phyloP scores from a whole-genome alignment of 2,888 invertebrate species.

The Pristionchus arcanus region DNA sequence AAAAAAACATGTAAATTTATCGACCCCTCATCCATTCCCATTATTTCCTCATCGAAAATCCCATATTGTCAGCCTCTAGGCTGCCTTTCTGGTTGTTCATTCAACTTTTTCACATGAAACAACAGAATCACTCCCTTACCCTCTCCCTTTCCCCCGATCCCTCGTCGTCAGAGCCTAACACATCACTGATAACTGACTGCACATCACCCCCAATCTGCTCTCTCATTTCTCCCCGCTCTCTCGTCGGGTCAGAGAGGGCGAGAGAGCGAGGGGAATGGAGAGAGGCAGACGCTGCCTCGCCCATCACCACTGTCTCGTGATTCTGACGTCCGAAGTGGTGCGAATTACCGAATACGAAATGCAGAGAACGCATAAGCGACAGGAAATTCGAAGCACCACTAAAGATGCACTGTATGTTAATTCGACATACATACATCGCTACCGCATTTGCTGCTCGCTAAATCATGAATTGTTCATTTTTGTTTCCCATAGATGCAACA shows the following conservation, averaged over 20 bases:
- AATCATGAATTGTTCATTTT: neutral
- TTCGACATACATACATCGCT: too few relatives aligned
- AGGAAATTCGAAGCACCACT: neutral
- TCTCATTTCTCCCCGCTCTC: neutral
- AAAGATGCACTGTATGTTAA: neutral
- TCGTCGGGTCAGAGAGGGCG: too few relatives aligned
- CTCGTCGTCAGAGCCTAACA: neutral
- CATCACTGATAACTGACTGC: constrained; percentile 12
- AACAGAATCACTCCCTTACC: neutral
- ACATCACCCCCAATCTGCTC: neutral
- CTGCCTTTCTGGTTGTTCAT: neutral
- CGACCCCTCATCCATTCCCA: too few relatives aligned
- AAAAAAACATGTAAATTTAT: too few relatives aligned
- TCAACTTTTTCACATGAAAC: neutral
- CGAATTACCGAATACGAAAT: neutral
- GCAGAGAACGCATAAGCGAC: neutral
- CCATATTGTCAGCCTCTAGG: too few relatives aligned
- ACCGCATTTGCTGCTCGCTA: too few relatives aligned
- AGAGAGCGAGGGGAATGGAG: too few relatives aligned
- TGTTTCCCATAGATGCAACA: too few relatives aligned
- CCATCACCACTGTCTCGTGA: neutral
- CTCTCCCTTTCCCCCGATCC: neutral
- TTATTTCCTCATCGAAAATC: too few relatives aligned
- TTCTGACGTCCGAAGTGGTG: neutral
- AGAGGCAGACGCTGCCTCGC: too few relatives aligned